Evolutionary conservation across 2,888 invertebrate genomes (phyloP), one percentile per base, ranked within the genome.

Genomic region (Macroteleia sp.): DNA sequence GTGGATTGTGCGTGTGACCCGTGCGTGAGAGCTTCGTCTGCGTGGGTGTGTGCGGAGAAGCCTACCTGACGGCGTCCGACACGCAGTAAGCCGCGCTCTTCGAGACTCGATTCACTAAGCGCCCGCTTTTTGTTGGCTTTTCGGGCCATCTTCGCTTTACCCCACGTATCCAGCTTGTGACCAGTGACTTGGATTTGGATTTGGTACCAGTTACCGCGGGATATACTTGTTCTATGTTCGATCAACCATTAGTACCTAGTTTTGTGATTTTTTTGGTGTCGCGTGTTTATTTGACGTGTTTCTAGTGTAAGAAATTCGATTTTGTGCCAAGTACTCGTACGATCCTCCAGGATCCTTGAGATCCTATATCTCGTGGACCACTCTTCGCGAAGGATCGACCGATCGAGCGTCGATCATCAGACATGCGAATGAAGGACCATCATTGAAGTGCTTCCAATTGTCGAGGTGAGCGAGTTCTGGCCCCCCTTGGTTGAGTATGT

Each of bases 11-110:
- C 81, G 84, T 85, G 82, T 83, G 75, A 73, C 61, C 73, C 79
- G 84, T 85, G 85, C 82, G 85, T 88, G 88, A 82, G 88, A 80
- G 77, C 67, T 56, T 52, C 67, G 80, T 77, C 70, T 81, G 89
- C 88, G 89, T 88, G 89, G 87, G 90, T 87, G 90, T 86, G 87
- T 82, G 86, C 83, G 85, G 85, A 82, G 87, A 86, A 88, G 91
- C 89, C 86, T 90, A 90, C 90, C 91, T 91, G 91, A 89, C 90
- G 89, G 90, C 89, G 90, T 90, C 88, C 86, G 84, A 89, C 90
- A 90, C 90, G 89, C 90, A 90, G 91, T 91, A 87, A 88, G 85
- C 85, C 89, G 88, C 87, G 88, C 82, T 82, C 84, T 82, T 81
- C 82, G 80, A 71, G 79, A 83, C 81, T 71, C 77, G 81, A 80